Conservation (phyloP, 2,113 vertebrate genomes). For the Lophochroa leadbeateri region DNA sequence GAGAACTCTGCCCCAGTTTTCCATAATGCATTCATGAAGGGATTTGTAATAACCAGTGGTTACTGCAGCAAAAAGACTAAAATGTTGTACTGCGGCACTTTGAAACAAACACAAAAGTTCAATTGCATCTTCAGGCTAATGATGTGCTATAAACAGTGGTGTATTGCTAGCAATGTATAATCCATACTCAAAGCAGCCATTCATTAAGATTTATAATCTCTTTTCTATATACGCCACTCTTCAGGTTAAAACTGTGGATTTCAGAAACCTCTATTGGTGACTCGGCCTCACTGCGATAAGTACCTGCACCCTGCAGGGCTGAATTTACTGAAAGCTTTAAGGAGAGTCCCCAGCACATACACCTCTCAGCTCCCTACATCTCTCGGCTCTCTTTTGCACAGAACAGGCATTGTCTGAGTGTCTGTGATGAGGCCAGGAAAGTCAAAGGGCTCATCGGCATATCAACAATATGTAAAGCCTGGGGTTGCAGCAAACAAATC, state of each 20-base stretch:
- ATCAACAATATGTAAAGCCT: neutral
- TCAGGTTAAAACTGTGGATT: neutral
- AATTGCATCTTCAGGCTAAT: conserved; percentile 57
- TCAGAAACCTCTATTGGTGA: neutral
- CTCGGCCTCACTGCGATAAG: neutral
- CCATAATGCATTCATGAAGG: conserved; percentile 75
- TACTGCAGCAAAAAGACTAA: conserved; percentile 58
- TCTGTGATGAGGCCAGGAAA: neutral
- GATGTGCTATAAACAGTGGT: conserved; percentile 56
- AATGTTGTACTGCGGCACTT: conserved; percentile 53
- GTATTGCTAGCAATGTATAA: conserved; percentile 60
- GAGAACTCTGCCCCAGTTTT: conserved; percentile 75
- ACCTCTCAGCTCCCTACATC: neutral
- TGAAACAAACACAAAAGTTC: conserved; percentile 71
- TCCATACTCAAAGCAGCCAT: conserved; percentile 46
- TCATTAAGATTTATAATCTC: conserved; percentile 21
- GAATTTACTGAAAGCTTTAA: neutral
- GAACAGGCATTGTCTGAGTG: neutral
- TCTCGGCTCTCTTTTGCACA: neutral
- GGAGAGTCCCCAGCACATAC: neutral
- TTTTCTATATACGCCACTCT: neutral
- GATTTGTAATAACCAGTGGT: conserved; percentile 74
- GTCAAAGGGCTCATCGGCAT: neutral
- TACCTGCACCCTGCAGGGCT: neutral
- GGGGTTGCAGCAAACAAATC: neutral